A percentile compares a stretch with the other conserved stretches of the same genome.
phyloP scores from a whole-genome alignment of 1,140 invertebrate species.

The Prorops nasuta region DNA sequence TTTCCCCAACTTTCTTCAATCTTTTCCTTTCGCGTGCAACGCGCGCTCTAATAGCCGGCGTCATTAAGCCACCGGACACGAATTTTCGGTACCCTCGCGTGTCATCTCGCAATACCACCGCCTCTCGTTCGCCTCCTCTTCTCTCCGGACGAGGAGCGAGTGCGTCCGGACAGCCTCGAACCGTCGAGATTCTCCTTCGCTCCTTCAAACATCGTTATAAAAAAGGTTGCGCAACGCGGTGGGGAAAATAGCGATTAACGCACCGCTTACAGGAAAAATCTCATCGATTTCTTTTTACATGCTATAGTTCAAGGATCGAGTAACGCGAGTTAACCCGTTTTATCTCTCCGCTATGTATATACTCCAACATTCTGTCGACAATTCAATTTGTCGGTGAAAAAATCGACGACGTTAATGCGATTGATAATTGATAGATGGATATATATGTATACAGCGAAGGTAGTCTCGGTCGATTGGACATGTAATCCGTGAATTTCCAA shows the following conservation, averaged over 20 bases:
- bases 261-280: neutral
- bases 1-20: neutral
- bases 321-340: neutral
- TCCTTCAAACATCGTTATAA: no score
- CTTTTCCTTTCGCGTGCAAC: neutral
- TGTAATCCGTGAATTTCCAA: neutral
- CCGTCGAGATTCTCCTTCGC: neutral
- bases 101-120: constrained; percentile 16
- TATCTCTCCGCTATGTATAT: neutral
- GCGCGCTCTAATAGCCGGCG: constrained; percentile 40
- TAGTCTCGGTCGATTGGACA: neutral
- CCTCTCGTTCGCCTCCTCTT: constrained; percentile 9
- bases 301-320: neutral
- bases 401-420: neutral
- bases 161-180: neutral
- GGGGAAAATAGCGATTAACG: no score
- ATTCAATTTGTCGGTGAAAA: neutral
- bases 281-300: neutral
- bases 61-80: constrained; percentile 38
- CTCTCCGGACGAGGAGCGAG: neutral
- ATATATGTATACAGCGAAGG: neutral
- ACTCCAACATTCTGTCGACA: neutral
- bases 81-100: constrained; percentile 14
- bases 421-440: neutral
- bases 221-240: no score